These are phyloP conservation scores for Fistularia tabacaria DNA, from an alignment of 2,797 vertebrate genomes.

Conservation along the genomic window DNA sequence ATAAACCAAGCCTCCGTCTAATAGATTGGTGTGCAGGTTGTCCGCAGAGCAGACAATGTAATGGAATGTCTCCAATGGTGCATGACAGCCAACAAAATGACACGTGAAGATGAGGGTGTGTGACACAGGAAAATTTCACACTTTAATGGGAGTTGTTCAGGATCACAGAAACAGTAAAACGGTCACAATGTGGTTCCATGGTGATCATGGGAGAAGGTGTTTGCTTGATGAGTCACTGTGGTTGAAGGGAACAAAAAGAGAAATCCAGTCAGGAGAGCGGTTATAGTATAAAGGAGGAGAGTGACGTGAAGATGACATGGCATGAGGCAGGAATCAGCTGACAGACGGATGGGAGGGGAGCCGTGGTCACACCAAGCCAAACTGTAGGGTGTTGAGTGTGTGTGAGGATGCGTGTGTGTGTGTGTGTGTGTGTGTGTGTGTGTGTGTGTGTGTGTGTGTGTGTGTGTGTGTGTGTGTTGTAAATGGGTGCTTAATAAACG, in stretches of 20 bases:
- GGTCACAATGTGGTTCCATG: slow-evolving; percentile 28
- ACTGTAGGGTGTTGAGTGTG: slow-evolving; percentile 34
- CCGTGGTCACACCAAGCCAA: slow-evolving; percentile 40
- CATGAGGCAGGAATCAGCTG: slow-evolving; percentile 62
- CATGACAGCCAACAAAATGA: slow-evolving; percentile 21
- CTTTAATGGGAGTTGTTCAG: slow-evolving; percentile 53
- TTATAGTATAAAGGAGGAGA: slow-evolving; percentile 27
- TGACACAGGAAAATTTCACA: slow-evolving; percentile 20
- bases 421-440: slow-evolving; percentile 23
- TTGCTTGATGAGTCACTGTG: slow-evolving; percentile 50
- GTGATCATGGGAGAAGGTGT: slow-evolving; percentile 25
- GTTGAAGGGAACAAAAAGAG: slow-evolving; percentile 16
- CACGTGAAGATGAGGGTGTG: slow-evolving; percentile 22
- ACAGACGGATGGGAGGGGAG: slow-evolving; percentile 48
- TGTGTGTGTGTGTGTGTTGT: slow-evolving; percentile 23
- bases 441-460: slow-evolving; percentile 31
- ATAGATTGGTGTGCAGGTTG: not conserved
- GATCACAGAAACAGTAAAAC: slow-evolving; percentile 26
- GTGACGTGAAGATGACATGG: slow-evolving; percentile 59
- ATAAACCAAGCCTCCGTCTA: slow-evolving; percentile 17
- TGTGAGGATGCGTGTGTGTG: slow-evolving; percentile 26
- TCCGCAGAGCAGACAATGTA: slow-evolving; percentile 3
- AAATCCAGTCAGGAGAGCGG: slow-evolving; percentile 27
- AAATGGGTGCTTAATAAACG: slow-evolving; percentile 33
- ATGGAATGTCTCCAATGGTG: slow-evolving; percentile 11